phyloP scores from a whole-genome alignment of 2,797 vertebrate genomes.

The Semaprochilodus insignis region DNA sequence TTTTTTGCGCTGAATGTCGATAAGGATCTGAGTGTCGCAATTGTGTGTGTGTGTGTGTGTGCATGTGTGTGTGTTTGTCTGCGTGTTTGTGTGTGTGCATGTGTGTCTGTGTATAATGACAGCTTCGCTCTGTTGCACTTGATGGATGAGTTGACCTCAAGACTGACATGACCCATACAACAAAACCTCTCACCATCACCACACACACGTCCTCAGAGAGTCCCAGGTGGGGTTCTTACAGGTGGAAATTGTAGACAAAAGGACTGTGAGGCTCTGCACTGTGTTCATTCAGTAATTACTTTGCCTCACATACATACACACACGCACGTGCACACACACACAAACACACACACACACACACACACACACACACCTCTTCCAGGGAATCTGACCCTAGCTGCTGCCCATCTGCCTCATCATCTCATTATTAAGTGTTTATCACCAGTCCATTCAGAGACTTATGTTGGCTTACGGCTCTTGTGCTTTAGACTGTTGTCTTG shows the following conservation, averaged over 20 bases:
- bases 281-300: constrained; percentile 81
- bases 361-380: neutral
- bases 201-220: constrained; percentile 40
- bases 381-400: constrained; percentile 35
- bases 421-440: neutral
- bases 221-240: constrained; percentile 59
- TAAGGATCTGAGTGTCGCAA: constrained; percentile 6
- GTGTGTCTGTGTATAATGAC: constrained; percentile 34
- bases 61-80: no score
- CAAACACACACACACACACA: constrained; percentile 53
- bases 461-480: no score
- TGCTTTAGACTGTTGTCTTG: no score
- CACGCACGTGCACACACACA: constrained; percentile 59
- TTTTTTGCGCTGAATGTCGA: neutral
- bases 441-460: no score
- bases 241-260: constrained; percentile 74
- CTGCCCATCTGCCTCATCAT: constrained; percentile 34
- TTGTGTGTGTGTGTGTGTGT: no score
- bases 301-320: constrained; percentile 60
- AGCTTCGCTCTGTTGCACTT: constrained; percentile 57
- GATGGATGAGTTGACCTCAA: constrained; percentile 59
- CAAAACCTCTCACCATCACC: constrained; percentile 21
- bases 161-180: constrained; percentile 51
- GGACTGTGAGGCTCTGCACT: constrained; percentile 72
- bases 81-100: constrained; percentile 16